Evolutionary conservation across 2,888 invertebrate species (phyloP), one percentile per base, ranked within the genome.

Genomic region (Drosophila eohydei): DNA sequence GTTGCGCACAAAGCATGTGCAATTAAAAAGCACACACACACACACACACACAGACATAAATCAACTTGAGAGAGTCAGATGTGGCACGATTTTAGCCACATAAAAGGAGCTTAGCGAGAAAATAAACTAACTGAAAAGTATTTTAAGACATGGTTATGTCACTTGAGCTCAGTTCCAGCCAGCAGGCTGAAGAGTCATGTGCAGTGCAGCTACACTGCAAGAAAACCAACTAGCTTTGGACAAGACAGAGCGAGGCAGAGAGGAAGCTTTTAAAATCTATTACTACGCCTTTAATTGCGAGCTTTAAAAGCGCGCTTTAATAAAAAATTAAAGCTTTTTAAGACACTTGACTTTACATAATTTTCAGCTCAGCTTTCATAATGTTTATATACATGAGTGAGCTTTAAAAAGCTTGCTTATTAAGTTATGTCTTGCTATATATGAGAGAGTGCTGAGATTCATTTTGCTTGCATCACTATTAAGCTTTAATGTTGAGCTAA

Each of bases 21-120:
- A 81, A 86, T 86, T 83, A 83, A 80, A 83, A 26, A 14, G 21
- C 54, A 38, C 38, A 51, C 34, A 34, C 32, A 40, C 7, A 11
- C 14, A 60, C 34, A 28, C 9, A 9, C 9, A 60, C 44, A 55
- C 52, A 60, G 51, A 70, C 67, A 87, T 85, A 87, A 87, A 84
- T 85, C 85, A 85, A 76, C 46, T 66, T 64, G 62, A 56, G 32
- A 1, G 71, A 58, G 56, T 54, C 71, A 73, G 56, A 80, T 80
- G 41, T 83, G 78, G 73, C 84, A 84, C 84, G 84, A 81, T 83
- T 86, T 61, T 7, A 50, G 57, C 54, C 46, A 51, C 21, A 36
- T 55, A 54, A 46, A 36, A 36, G 54, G 32, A 44, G 41, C 56
- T 43, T 34, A 21, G 57, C 7, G 26, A 30, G 38, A 34, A 38